A percentile compares a stretch with the other conserved stretches of the same genome.
Conservation (phyloP, 2,797 vertebrate species). For the Macrochelys suwanniensis region DNA sequence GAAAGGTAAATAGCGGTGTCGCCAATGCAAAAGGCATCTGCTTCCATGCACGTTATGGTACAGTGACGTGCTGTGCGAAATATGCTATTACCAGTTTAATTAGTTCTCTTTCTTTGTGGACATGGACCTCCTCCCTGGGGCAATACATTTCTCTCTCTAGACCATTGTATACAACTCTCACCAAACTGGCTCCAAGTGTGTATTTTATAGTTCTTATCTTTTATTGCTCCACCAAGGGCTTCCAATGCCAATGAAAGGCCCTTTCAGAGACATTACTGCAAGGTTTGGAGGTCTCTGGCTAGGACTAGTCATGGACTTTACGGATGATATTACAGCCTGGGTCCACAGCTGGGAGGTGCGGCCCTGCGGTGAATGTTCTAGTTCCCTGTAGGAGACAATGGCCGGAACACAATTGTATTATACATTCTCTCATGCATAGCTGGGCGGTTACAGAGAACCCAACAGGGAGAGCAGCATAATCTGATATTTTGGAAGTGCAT, state of each 20-base stretch:
- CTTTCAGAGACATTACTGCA: not conserved
- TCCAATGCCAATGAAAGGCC: not conserved
- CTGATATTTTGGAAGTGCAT: not conserved
- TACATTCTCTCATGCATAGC: rapidly evolving
- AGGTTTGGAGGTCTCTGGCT: not conserved
- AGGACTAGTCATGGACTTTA: not conserved
- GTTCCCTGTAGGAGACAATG: not conserved
- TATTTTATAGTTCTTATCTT: not conserved
- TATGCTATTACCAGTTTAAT: not conserved
- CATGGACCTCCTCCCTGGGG: not conserved
- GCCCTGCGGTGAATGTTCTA: not conserved
- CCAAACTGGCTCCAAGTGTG: not conserved
- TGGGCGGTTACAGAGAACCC: not conserved
- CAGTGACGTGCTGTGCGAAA: rapidly evolving
- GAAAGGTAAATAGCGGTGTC: not conserved
- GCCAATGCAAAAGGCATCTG: conserved; percentile 16
- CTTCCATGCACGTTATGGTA: conserved; percentile 6
- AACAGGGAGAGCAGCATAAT: not conserved
- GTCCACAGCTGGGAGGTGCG: not conserved
- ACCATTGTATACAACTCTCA: not conserved
- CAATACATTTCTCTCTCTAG: not conserved
- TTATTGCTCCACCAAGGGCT: not conserved
- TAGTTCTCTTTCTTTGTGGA: not conserved
- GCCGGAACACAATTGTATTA: not conserved
- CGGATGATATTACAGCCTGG: not conserved